These are phyloP conservation scores for Elephantulus edwardii DNA, from an alignment of 2,113 vertebrate species.

Conservation along the genomic window DNA sequence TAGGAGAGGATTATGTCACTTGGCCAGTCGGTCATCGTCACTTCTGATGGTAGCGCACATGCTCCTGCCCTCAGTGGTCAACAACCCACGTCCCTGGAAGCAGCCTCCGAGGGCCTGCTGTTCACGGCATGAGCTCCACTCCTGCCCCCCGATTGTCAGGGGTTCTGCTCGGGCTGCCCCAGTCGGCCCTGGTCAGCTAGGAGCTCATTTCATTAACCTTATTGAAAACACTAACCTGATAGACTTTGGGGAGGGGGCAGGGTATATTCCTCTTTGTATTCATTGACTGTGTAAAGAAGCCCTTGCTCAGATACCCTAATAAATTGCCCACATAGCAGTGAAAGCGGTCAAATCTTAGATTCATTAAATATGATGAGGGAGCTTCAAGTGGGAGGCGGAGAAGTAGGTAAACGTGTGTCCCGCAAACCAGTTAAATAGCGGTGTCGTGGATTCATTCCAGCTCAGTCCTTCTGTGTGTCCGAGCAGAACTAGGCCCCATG, in stretches of 20 bases:
- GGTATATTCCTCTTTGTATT: constrained; percentile 76
- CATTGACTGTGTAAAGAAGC: constrained; percentile 67
- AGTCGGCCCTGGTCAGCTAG: accelerated
- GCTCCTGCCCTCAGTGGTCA: constrained; percentile 31
- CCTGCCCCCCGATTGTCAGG: background rate
- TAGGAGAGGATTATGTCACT: background rate
- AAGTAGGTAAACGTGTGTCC: constrained; percentile 31
- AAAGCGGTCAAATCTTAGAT: constrained; percentile 69
- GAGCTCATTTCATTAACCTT: constrained; percentile 58
- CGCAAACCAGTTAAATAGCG: background rate
- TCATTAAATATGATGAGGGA: constrained; percentile 30
- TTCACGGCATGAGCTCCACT: constrained; percentile 21
- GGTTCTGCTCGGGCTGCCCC: constrained; percentile 22
- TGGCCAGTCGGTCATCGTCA: constrained; percentile 56
- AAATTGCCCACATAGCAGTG: constrained; percentile 56
- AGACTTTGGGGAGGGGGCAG: constrained; percentile 72
- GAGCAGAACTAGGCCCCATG: background rate
- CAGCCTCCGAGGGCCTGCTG: background rate
- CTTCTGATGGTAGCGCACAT: constrained; percentile 62
- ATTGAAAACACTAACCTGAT: constrained; percentile 47
- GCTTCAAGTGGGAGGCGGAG: constrained; percentile 43
- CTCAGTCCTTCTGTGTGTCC: background rate
- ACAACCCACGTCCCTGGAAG: background rate
- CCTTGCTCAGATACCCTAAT: constrained; percentile 72
- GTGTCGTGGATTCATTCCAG: background rate